These are phyloP conservation scores for Tachina fera DNA, from an alignment of 2,888 invertebrate species.

Conservation along the genomic window DNA sequence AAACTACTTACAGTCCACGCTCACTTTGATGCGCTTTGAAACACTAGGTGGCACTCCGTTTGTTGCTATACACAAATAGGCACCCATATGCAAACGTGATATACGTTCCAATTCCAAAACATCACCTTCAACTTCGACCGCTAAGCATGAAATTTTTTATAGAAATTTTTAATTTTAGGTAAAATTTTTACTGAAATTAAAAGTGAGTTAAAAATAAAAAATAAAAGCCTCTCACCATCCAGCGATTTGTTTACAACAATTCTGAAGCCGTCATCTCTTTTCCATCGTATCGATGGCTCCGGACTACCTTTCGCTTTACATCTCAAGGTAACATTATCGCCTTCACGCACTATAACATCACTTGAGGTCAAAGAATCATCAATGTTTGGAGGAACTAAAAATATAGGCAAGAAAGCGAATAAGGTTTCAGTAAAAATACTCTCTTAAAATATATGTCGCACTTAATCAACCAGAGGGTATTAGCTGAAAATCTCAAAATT, in stretches of 20 bases:
- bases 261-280: slow-evolving; percentile 93
- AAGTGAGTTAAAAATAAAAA: background rate
- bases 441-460: no score
- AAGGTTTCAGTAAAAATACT: no score
- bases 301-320: slow-evolving; percentile 96
- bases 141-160: slow-evolving; percentile 83
- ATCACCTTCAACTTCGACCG: slow-evolving; percentile 92
- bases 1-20: slow-evolving; percentile 94
- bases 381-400: slow-evolving; percentile 94
- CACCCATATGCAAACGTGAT: slow-evolving; percentile 95
- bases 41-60: slow-evolving; percentile 95
- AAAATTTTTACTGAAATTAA: background rate
- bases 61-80: slow-evolving; percentile 92
- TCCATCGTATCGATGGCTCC: slow-evolving; percentile 94
- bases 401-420: background rate
- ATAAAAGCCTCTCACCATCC: slow-evolving; percentile 85
- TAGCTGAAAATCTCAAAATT: no score
- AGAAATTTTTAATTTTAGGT: background rate
- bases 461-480: no score
- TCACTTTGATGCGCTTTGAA: slow-evolving; percentile 95
- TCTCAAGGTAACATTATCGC: slow-evolving; percentile 93
- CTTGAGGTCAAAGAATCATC: slow-evolving; percentile 95
- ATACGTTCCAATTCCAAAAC: slow-evolving; percentile 92
- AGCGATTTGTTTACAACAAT: slow-evolving; percentile 93
- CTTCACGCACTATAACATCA: slow-evolving; percentile 95